Conservation (phyloP, 2,888 invertebrate genomes). For the Temnothorax rugatulus region DNA sequence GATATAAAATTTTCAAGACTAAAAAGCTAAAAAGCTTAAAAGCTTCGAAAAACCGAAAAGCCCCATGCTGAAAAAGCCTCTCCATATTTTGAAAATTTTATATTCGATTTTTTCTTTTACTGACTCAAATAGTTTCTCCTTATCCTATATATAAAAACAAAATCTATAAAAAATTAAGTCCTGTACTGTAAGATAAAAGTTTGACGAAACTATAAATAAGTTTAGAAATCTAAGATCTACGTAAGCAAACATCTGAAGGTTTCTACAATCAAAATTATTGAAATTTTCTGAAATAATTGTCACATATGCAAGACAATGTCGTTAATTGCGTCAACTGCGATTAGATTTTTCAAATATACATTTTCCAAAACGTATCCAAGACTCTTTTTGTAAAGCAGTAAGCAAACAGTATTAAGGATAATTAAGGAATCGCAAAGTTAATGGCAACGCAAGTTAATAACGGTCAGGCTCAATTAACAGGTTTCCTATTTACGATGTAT, state of each 20-base stretch:
- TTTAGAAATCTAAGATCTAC: neutral
- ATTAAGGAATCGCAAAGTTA: slow-evolving; percentile 42
- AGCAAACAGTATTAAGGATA: slow-evolving; percentile 21
- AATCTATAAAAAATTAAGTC: neutral
- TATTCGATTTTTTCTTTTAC: too few species aligned
- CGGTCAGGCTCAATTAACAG: slow-evolving; percentile 53
- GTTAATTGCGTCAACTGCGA: neutral
- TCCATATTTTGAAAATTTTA: too few species aligned
- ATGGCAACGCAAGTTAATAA: slow-evolving; percentile 46
- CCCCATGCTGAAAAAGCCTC: too few species aligned
- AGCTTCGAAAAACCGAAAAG: too few species aligned
- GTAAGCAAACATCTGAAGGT: neutral
- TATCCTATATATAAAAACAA: neutral
- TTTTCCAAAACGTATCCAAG: neutral
- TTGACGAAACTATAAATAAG: neutral
- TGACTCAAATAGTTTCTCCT: too few species aligned
- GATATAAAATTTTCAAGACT: too few species aligned
- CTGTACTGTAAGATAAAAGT: neutral
- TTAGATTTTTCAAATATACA: neutral
- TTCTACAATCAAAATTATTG: neutral
- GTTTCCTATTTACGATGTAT: slow-evolving; percentile 42
- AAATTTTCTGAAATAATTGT: neutral
- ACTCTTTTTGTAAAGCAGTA: neutral
- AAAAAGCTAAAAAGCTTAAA: too few species aligned
- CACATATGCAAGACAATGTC: neutral